Conservation (phyloP, 2,113 vertebrate genomes). For the Leptodactylus fuscus region DNA sequence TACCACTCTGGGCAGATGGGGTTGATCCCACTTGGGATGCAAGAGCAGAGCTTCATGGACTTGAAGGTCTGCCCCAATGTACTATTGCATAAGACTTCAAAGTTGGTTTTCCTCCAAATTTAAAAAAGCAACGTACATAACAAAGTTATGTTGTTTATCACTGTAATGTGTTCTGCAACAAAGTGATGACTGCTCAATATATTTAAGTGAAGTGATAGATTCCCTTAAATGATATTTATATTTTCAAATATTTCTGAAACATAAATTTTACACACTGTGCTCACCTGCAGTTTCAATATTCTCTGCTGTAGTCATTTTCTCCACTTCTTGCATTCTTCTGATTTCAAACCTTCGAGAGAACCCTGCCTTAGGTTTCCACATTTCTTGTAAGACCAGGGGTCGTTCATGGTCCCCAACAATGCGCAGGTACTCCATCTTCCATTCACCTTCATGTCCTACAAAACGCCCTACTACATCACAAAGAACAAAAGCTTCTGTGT, state of each 20-base stretch:
- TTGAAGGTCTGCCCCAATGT: too few species aligned
- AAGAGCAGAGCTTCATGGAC: too few species aligned
- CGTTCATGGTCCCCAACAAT: constrained; percentile 81
- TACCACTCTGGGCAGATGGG: too few species aligned
- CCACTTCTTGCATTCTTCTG: constrained; percentile 84
- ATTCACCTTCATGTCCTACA: constrained; percentile 67
- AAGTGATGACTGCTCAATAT: too few species aligned
- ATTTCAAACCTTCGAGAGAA: constrained; percentile 91
- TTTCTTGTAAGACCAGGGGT: constrained; percentile 87
- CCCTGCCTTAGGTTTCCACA: constrained; percentile 90
- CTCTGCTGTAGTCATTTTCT: constrained; percentile 76
- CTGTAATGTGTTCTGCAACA: too few species aligned
- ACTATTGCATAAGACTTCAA: too few species aligned
- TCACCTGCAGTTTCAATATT: constrained; percentile 64
- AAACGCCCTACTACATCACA: constrained; percentile 85
- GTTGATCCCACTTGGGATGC: too few species aligned
- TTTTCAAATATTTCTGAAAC: neutral
- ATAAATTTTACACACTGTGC: constrained; percentile 1
- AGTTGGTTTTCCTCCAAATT: too few species aligned
- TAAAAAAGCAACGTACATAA: too few species aligned
- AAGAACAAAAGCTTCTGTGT: constrained; percentile 80
- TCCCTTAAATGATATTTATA: too few species aligned
- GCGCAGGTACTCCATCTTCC: constrained; percentile 85
- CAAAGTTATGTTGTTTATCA: too few species aligned
- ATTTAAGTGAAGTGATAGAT: too few species aligned